A percentile compares a stretch with the other conserved stretches of the same genome.
phyloP scores from a whole-genome alignment of 2,888 invertebrate species.

The Ectemnius lituratus region DNA sequence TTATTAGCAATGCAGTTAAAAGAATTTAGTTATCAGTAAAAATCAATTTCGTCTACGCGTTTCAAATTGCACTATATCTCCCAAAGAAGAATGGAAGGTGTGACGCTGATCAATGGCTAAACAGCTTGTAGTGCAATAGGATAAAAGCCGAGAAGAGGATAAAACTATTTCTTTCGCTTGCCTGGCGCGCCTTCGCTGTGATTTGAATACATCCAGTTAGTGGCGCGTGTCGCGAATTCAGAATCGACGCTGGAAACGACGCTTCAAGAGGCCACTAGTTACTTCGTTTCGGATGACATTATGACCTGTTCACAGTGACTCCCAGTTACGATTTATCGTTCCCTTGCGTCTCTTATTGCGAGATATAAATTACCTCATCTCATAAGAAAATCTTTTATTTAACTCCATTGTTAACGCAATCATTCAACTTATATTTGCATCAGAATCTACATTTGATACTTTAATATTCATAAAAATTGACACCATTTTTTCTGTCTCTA shows the following conservation, averaged over 20 bases:
- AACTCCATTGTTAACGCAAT: no score
- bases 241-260: constrained; percentile 58
- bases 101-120: constrained; percentile 46
- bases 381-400: no score
- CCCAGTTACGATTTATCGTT: constrained; percentile 25
- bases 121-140: constrained; percentile 56
- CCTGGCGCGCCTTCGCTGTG: constrained; percentile 66
- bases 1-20: no score
- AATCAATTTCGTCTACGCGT: no score
- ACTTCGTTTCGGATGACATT: constrained; percentile 63
- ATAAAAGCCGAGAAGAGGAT: constrained; percentile 49
- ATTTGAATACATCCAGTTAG: constrained; percentile 78
- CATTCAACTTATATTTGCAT: no score
- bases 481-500: no score
- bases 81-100: constrained; percentile 21
- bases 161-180: constrained; percentile 75
- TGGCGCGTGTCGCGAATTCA: constrained; percentile 73
- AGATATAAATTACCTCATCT: no score
- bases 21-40: no score
- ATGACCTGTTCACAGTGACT: constrained; percentile 48
- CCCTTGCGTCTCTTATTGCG: no score
- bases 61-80: constrained; percentile 4
- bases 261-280: constrained; percentile 68
- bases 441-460: no score
- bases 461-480: no score